Conservation (phyloP, 2,888 invertebrate species). For the Mimachlamys varia region DNA sequence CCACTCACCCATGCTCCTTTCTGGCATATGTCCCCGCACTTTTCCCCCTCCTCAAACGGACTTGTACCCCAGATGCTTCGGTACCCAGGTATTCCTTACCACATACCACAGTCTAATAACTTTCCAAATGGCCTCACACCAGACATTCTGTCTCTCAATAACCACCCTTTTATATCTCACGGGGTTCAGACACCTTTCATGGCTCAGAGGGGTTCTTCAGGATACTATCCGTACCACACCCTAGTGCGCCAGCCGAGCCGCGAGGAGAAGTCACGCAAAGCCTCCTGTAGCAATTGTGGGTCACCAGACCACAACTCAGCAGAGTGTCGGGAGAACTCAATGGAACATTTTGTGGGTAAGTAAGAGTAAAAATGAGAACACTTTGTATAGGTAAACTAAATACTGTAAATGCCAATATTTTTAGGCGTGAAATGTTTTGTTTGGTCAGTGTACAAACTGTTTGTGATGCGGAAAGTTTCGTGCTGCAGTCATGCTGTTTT, state of each 20-base stretch:
- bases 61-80: slow-evolving; percentile 50
- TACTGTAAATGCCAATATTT: too few relatives aligned
- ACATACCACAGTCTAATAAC: slow-evolving; percentile 45
- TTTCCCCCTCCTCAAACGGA: slow-evolving; percentile 58
- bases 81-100: slow-evolving; percentile 53
- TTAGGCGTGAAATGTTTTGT: too few relatives aligned
- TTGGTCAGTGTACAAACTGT: too few relatives aligned
- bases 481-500: too few relatives aligned
- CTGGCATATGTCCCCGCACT: slow-evolving; percentile 55
- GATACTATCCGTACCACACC: slow-evolving; percentile 25
- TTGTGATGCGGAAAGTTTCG: too few relatives aligned
- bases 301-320: slow-evolving; percentile 91
- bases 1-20: slow-evolving; percentile 57
- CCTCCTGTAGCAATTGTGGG: slow-evolving; percentile 95
- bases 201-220: slow-evolving; percentile 39
- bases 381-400: too few relatives aligned
- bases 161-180: slow-evolving; percentile 40
- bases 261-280: slow-evolving; percentile 53
- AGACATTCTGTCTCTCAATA: slow-evolving; percentile 40
- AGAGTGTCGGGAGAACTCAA: slow-evolving; percentile 94
- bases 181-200: slow-evolving; percentile 18
- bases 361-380: not conserved
- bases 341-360: slow-evolving; percentile 92
- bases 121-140: slow-evolving; percentile 48
- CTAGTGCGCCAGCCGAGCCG: not conserved